Conservation (phyloP, 2,888 invertebrate genomes). For the Tetranychus piercei region DNA sequence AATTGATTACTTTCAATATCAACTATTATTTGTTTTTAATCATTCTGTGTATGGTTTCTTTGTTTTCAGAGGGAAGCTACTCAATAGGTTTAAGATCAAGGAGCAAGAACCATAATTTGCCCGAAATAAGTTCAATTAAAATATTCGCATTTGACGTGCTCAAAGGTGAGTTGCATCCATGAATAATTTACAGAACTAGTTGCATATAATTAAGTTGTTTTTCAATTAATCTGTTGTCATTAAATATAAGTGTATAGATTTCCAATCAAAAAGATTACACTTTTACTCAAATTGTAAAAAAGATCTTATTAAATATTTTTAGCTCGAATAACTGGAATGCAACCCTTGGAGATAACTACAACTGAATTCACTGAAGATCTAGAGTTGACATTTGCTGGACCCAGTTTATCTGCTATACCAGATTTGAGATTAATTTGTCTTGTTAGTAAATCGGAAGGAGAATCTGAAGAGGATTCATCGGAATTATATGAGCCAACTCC, state of each 20-base stretch:
- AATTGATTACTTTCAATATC: background rate
- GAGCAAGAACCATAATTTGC: background rate
- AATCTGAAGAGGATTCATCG: background rate
- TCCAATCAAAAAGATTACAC: too few relatives aligned
- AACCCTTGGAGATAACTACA: background rate
- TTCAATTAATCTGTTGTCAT: too few relatives aligned
- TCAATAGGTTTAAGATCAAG: background rate
- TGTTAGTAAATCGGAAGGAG: background rate
- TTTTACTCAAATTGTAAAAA: too few relatives aligned
- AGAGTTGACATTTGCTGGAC: background rate
- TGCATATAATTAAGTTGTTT: too few relatives aligned
- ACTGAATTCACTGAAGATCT: background rate
- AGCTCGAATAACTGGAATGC: conserved; percentile 9
- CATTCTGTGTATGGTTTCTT: background rate
- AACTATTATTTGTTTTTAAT: background rate
- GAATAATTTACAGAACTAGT: too few relatives aligned
- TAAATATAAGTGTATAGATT: too few relatives aligned
- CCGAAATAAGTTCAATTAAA: background rate
- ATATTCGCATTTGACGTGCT: background rate
- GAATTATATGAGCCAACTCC: background rate
- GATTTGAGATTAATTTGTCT: conserved; percentile 1
- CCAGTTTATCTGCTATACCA: background rate
- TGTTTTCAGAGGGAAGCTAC: background rate
- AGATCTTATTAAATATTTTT: background rate
- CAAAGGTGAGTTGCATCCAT: background rate